Base-by-base conservation (phyloP, 1,140 invertebrate species). In the Drosophila guanche region DNA sequence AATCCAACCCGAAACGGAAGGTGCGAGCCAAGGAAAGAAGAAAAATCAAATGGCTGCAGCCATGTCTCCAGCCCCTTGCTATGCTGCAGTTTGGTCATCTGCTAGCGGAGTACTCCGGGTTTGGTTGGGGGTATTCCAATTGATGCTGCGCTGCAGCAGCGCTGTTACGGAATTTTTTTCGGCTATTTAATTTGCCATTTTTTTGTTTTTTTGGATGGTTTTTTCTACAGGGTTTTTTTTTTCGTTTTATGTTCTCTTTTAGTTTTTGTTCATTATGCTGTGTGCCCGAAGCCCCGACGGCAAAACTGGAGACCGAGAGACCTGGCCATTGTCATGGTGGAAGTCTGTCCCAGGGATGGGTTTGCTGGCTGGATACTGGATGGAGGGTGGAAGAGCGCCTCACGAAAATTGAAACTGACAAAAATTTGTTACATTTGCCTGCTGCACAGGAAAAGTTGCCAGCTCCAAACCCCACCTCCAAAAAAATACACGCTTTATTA, bases 371-470 rank as follows among this genome's bases (percentile, higher is more conserved):
- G 41, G 50, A 33, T 47, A 25, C 42, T 10, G 51, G 48, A 23
- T 57, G 43, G 62, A 4, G 59, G 55, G 29, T 25, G 78, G 59
- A 63, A 43, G 53, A 23, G 58, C 50, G 55, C 10, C 57, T 78
- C 79, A 79, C 79, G 83, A 84, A 88, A 88, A 88, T 88, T 88
- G 83, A 88, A 89, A 88, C 83, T 88, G 83, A 88, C 83, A 88
- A 88, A 88, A 88, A 89, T 88, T 88, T 83, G 81, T 88, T 86
- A 85, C 80, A 86, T 85, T 88, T 80, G 76, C 81, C 76, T 73
- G 81, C 76, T 73, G 81, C 81, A 79, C 76, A 84, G 68, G 29
- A 84, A 84, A 69, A 79, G 65, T 84, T 79, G 63, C 56, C 66
- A 12, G 22, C 23, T 29, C 27, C 42, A 27, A 37, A 41, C 45